Conservation (phyloP, 1,140 invertebrate genomes). For the Penaeus indicus region DNA sequence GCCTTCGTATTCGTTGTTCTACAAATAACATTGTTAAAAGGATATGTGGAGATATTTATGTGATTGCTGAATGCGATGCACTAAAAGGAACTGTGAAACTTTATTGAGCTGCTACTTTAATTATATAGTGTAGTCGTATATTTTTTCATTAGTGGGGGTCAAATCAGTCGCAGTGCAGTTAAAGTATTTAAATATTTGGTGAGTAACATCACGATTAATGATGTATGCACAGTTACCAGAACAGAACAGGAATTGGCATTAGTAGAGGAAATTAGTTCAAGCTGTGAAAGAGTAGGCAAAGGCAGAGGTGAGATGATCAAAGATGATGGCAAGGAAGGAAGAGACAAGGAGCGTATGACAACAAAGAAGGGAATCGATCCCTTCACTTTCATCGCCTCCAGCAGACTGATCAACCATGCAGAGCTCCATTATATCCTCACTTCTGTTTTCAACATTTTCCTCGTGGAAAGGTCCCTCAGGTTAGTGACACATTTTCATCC, state of each 20-base stretch:
- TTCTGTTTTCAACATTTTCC: conserved; percentile 39
- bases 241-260: too few species aligned
- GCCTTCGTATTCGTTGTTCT: too few species aligned
- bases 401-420: conserved; percentile 29
- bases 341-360: background rate
- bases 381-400: conserved; percentile 24
- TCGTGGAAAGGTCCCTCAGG: conserved; percentile 49
- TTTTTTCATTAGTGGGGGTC: too few species aligned
- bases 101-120: too few species aligned
- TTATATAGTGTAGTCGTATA: too few species aligned
- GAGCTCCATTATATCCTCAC: conserved; percentile 56
- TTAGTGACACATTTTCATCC: background rate
- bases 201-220: too few species aligned
- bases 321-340: background rate
- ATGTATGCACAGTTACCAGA: too few species aligned
- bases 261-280: background rate
- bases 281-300: background rate
- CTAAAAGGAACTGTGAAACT: too few species aligned
- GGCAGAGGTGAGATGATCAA: background rate
- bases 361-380: background rate
- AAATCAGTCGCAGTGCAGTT: too few species aligned
- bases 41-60: background rate
- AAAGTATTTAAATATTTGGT: too few species aligned
- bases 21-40: background rate
- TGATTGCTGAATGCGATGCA: too few species aligned